Conservation (phyloP, 2,888 invertebrate genomes). For the Amphipyra berbera region DNA sequence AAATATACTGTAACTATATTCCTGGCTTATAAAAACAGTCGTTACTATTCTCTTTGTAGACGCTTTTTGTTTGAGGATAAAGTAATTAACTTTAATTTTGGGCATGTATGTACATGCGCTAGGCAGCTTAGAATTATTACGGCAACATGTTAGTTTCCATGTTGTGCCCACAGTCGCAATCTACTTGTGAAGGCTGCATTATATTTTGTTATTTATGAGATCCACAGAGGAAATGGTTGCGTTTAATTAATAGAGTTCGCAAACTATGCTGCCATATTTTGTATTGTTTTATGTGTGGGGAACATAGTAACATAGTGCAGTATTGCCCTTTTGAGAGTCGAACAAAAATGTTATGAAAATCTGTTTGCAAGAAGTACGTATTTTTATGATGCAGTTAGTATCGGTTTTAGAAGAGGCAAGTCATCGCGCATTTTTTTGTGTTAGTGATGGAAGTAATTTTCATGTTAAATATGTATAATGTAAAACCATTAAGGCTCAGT, state of each 20-base stretch:
- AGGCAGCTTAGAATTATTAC: slow-evolving; percentile 46
- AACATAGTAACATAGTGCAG: slow-evolving; percentile 22
- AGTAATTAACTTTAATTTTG: slow-evolving; percentile 50
- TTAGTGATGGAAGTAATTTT: too few species aligned
- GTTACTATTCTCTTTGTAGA: slow-evolving; percentile 18
- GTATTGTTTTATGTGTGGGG: slow-evolving; percentile 11
- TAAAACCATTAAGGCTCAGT: too few species aligned
- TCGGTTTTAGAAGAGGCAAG: too few species aligned
- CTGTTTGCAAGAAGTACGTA: too few species aligned
- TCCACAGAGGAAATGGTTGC: slow-evolving; percentile 32
- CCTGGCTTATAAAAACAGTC: slow-evolving; percentile 27
- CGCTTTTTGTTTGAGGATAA: slow-evolving; percentile 33
- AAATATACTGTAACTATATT: slow-evolving; percentile 24
- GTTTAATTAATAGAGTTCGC: slow-evolving; percentile 44
- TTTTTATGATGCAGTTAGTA: too few species aligned
- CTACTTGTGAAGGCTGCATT: slow-evolving; percentile 44
- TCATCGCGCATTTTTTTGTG: too few species aligned
- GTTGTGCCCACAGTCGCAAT: slow-evolving; percentile 33
- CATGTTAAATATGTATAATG: too few species aligned
- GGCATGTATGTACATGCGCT: slow-evolving; percentile 26
- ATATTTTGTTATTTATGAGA: slow-evolving; percentile 53
- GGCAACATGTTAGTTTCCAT: slow-evolving; percentile 36
- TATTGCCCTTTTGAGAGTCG: neutral
- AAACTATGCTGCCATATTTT: slow-evolving; percentile 30
- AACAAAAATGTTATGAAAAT: neutral